phyloP scores from a whole-genome alignment of 2,113 vertebrate species.

The Apodemus sylvaticus region DNA sequence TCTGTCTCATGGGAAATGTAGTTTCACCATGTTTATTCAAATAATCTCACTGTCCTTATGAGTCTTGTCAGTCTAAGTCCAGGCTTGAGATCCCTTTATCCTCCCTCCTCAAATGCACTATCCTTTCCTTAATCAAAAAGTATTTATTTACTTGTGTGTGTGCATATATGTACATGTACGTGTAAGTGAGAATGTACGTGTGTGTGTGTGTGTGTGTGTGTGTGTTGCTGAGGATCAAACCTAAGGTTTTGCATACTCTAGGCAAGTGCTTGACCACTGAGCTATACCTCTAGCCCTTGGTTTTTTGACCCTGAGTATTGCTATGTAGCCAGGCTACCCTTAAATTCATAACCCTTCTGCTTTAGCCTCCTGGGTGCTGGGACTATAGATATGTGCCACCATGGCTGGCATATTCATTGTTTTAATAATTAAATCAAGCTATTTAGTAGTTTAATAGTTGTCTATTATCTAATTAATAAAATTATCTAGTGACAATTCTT shows the following conservation, averaged over 20 bases:
- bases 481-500: background rate
- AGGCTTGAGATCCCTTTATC: constrained; percentile 10
- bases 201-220: background rate
- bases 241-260: background rate
- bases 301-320: background rate
- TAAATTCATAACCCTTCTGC: background rate
- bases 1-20: background rate
- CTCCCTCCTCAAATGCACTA: background rate
- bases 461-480: background rate
- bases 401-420: background rate
- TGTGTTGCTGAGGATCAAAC: background rate
- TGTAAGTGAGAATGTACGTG: too few relatives aligned
- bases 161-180: background rate
- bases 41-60: background rate
- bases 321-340: background rate
- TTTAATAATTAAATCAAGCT: background rate
- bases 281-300: background rate
- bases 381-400: too few relatives aligned
- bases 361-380: background rate
- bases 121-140: background rate
- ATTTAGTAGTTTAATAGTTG: background rate
- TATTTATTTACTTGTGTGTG: background rate
- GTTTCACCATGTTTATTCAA: constrained; percentile 12
- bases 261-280: background rate
- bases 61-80: constrained; percentile 37